Evolutionary conservation across 2,888 invertebrate genomes (phyloP).

Genomic region (Stomorhina lunata): DNA sequence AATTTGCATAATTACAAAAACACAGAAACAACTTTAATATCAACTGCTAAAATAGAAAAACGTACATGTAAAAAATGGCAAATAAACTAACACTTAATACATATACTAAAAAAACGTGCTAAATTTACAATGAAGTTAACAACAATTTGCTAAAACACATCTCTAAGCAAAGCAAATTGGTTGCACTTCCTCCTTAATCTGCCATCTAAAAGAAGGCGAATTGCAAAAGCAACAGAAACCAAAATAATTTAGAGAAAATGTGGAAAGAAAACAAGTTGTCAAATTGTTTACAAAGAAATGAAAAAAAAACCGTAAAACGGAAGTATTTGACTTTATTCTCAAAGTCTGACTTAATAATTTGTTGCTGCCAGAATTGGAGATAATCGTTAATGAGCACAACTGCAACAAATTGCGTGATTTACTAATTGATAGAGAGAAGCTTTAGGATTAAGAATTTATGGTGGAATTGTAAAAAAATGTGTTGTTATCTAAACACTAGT

Average conservation of each 20-base stretch:
- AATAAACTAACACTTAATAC: background rate
- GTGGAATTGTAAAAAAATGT: background rate
- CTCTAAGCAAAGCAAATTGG: constrained; percentile 51
- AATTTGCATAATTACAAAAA: constrained; percentile 60
- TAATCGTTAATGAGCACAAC: constrained; percentile 23
- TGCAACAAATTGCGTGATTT: constrained; percentile 49
- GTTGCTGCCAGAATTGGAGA: constrained; percentile 6
- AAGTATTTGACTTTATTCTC: constrained; percentile 39
- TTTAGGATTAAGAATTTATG: constrained; percentile 14
- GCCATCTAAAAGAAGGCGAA: constrained; percentile 18
- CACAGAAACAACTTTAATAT: constrained; percentile 25
- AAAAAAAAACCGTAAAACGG: background rate
- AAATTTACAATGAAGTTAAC: constrained; percentile 33
- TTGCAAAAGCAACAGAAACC: constrained; percentile 1
- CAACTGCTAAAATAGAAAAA: constrained; percentile 25
- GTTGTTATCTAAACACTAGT: background rate
- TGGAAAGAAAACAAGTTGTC: constrained; percentile 41
- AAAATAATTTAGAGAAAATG: background rate
- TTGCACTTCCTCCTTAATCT: constrained; percentile 38
- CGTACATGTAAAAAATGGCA: background rate
- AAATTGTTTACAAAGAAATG: background rate
- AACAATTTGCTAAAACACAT: constrained; percentile 51
- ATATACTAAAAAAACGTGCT: constrained; percentile 31
- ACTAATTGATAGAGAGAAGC: constrained; percentile 32
- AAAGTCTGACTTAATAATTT: constrained; percentile 22